Conservation (phyloP, 2,888 invertebrate genomes). For the Calliphora vomitoria region DNA sequence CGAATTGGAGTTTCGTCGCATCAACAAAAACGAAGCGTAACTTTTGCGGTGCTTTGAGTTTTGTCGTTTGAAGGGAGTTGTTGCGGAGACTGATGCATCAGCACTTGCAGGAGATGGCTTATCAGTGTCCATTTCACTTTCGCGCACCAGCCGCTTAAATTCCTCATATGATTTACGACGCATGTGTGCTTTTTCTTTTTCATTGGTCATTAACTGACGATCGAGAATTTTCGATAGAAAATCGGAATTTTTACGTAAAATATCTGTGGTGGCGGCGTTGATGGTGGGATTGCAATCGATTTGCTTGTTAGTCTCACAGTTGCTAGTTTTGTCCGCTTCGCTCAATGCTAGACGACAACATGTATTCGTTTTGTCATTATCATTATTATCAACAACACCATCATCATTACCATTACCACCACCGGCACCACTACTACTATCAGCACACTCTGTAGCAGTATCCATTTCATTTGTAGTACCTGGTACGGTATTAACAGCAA, state of each 20-base stretch:
- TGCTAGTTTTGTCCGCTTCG: slow-evolving; percentile 5
- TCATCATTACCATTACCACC: not conserved
- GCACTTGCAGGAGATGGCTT: slow-evolving; percentile 1
- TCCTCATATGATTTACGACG: slow-evolving; percentile 85
- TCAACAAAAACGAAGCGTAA: slow-evolving; percentile 80
- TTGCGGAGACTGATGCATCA: not conserved
- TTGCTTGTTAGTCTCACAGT: slow-evolving; percentile 24
- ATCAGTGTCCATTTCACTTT: slow-evolving; percentile 78
- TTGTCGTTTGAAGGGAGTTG: slow-evolving; percentile 81
- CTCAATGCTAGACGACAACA: slow-evolving; percentile 36
- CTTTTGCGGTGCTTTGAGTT: slow-evolving; percentile 83
- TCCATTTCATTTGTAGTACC: slow-evolving; percentile 80
- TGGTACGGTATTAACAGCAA: slow-evolving; percentile 74
- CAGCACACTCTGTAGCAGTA: slow-evolving; percentile 75
- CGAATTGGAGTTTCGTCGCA: slow-evolving; percentile 77
- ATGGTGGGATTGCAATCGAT: slow-evolving; percentile 15
- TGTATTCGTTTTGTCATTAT: slow-evolving; percentile 34
- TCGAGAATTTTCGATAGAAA: slow-evolving; percentile 84
- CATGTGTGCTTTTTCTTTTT: slow-evolving; percentile 82
- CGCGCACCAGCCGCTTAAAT: slow-evolving; percentile 84
- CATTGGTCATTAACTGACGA: slow-evolving; percentile 81
- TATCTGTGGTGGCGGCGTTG: slow-evolving; percentile 77
- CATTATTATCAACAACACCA: slow-evolving; percentile 4
- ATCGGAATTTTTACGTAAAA: slow-evolving; percentile 83
- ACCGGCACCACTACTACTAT: not conserved